A percentile compares a stretch with the other conserved stretches of the same genome.
phyloP scores from a whole-genome alignment of 1,140 invertebrate species.

The Heterodera schachtii region DNA sequence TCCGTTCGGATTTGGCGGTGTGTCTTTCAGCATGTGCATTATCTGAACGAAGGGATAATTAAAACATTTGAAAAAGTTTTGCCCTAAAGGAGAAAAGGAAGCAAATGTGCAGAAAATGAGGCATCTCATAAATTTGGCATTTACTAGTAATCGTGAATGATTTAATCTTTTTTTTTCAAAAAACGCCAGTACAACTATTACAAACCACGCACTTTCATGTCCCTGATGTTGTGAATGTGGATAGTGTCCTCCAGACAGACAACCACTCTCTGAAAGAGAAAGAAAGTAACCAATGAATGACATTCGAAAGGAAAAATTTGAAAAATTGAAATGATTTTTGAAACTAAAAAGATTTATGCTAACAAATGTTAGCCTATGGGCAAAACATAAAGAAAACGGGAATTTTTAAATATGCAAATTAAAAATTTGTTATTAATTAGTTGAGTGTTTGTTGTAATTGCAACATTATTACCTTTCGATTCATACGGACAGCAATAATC shows the following conservation, averaged over 20 bases:
- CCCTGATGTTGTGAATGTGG: conserved; percentile 96
- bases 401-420: conserved; percentile 6
- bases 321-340: neutral
- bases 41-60: conserved; percentile 27
- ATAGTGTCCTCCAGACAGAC: conserved; percentile 96
- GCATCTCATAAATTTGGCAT: too few relatives aligned
- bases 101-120: too few relatives aligned
- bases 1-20: conserved; percentile 88
- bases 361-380: too few relatives aligned
- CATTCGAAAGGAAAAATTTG: neutral
- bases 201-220: conserved; percentile 82
- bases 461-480: conserved; percentile 77
- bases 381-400: too few relatives aligned
- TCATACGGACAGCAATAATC: conserved; percentile 92
- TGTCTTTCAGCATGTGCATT: conserved; percentile 94
- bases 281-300: neutral
- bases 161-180: too few relatives aligned
- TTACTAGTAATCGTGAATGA: too few relatives aligned
- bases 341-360: neutral
- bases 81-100: too few relatives aligned
- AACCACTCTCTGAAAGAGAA: conserved; percentile 77
- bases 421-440: neutral
- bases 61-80: too few relatives aligned
- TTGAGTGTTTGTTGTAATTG: too few relatives aligned
- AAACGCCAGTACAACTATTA: neutral